Base-by-base conservation (phyloP, 2,113 vertebrate species). In the Dicerorhinus sumatrensis region DNA sequence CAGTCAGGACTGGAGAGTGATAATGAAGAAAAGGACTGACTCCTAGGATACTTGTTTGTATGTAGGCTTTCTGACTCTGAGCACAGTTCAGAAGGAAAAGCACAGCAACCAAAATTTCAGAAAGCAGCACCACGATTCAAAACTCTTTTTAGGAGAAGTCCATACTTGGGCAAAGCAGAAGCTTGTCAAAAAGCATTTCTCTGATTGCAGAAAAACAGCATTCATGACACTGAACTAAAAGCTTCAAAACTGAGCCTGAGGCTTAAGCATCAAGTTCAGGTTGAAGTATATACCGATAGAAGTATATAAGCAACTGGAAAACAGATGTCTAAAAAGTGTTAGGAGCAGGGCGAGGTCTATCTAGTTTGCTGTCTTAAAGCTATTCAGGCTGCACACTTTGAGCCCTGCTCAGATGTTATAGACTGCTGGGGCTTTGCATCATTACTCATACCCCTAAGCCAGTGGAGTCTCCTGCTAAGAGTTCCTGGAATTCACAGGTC, bases 1-100 rank as follows among this genome's bases (percentile, higher is more conserved):
- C 33, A 23, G 10, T 6, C 9, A 51, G 72, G 36, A 48, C 20
- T 31, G 21, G 42, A n/a, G 29, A 69, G 33, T 0, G 29, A 29
- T 17, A 23, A 25, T 1, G 0, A 46, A 54, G 23, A 8, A 20
- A n/a, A 62, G 21, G 58, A n/a, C 20, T 25, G 51, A 31, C 20
- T 31, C 46, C 25, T 11, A 3, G 3, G 62, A 13, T 7, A 33
- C 60, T 3, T 16, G 9, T 8, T 33, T 7, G 3, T 0, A 4
- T 1, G 17, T 2, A 27, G 88, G 63, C 20, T 75, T 54, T 67
- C 7, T 12, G 4, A 86, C 56, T 8, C 23, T 36, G 27, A 65
- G 54, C 42, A 42, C 16, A 48, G n/a, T 14, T 39, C 29, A 31
- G 16, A 75, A 69, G 33, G 16, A 65, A 91, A 72, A 63, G 51